Evolutionary conservation across 2,113 vertebrate species (phyloP).

Genomic region (Scopus umbretta): DNA sequence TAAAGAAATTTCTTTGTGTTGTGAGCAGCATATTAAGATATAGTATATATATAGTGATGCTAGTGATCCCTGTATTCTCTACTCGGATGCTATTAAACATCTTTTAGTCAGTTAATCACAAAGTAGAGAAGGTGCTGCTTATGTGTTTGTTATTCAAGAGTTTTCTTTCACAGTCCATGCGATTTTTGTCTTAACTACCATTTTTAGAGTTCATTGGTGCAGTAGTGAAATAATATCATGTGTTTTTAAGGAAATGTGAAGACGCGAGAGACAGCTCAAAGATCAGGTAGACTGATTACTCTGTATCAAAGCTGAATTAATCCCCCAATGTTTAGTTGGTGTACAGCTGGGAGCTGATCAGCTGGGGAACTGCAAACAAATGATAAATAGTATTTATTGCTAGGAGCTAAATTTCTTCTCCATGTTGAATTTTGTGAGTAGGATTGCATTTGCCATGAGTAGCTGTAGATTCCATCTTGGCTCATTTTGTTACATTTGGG

Average conservation of each 20-base stretch:
- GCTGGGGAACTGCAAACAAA: neutral
- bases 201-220: neutral
- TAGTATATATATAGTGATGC: neutral
- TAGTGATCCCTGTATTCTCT: neutral
- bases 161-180: neutral
- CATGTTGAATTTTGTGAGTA: neutral
- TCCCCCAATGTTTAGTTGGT: neutral
- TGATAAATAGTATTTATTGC: neutral
- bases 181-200: neutral
- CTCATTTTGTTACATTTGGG: neutral
- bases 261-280: neutral
- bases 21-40: neutral
- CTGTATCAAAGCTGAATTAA: neutral
- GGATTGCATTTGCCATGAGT: neutral
- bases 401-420: neutral
- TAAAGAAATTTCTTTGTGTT: neutral
- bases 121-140: neutral
- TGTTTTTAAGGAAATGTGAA: neutral
- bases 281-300: neutral
- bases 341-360: neutral
- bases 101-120: neutral
- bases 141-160: neutral
- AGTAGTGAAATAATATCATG: neutral
- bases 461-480: neutral
- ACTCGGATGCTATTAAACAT: neutral